Conservation (phyloP, 2,113 vertebrate species). For the Aptenodytes patagonicus region DNA sequence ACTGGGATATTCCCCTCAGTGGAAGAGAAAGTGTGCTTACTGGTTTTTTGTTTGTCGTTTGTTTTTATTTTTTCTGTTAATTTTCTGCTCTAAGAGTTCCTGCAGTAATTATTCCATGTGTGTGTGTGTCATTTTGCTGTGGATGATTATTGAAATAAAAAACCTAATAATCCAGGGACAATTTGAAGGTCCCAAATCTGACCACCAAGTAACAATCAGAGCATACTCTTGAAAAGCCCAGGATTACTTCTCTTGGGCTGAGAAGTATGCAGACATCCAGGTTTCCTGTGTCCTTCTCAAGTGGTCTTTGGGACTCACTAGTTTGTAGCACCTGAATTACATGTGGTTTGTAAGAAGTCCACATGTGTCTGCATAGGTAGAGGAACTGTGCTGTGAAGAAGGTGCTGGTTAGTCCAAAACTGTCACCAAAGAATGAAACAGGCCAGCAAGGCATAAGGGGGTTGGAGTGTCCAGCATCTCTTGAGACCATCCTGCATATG, state of each 20-base stretch:
- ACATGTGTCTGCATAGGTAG: background rate
- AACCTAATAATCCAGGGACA: too few species aligned
- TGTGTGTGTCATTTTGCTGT: background rate
- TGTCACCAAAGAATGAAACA: background rate
- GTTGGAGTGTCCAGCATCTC: background rate
- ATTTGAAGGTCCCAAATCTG: background rate
- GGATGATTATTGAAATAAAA: background rate
- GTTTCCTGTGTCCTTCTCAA: background rate
- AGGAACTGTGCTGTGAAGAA: background rate
- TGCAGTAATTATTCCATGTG: background rate
- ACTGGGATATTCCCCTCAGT: background rate
- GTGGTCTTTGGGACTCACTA: background rate
- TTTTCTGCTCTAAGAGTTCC: background rate
- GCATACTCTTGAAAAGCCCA: background rate
- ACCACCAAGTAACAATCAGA: background rate
- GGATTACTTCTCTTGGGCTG: background rate
- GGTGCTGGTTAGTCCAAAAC: background rate
- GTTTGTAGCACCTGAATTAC: background rate
- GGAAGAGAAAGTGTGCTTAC: background rate
- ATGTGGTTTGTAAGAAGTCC: background rate
- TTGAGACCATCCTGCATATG: background rate
- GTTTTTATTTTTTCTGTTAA: background rate
- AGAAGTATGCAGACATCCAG: background rate
- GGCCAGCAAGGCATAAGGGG: background rate
- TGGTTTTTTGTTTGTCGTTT: background rate